phyloP scores from a whole-genome alignment of 2,888 invertebrate genomes.

The Eupeodes latifasciatus region DNA sequence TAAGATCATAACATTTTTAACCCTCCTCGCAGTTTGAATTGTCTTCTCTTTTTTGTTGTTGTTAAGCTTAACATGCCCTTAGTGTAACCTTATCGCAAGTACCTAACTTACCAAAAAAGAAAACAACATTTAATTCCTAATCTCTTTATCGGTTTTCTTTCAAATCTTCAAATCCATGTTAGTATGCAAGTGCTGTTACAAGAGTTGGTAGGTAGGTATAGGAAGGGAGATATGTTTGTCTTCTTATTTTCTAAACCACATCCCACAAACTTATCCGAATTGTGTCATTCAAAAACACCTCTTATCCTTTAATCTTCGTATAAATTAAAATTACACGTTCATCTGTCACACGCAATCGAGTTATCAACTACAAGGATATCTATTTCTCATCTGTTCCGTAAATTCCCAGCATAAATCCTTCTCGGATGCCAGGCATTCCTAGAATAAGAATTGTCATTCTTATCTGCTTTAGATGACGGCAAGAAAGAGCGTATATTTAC shows the following conservation, averaged over 20 bases:
- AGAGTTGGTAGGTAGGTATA: no score
- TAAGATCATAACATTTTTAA: background rate
- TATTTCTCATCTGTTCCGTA: constrained; percentile 70
- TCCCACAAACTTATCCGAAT: constrained; percentile 17
- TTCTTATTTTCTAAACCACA: constrained; percentile 21
- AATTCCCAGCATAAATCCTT: constrained; percentile 74
- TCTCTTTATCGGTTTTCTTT: background rate
- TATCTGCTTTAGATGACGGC: constrained; percentile 35
- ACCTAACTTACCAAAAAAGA: background rate
- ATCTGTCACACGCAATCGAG: constrained; percentile 52
- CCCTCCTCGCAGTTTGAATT: background rate
- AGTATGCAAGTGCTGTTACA: background rate
- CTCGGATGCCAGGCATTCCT: constrained; percentile 54
- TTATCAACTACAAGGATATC: constrained; percentile 46
- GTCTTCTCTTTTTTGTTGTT: background rate
- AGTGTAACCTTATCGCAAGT: background rate
- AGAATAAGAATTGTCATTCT: constrained; percentile 70
- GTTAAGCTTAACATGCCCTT: background rate
- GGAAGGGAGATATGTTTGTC: background rate
- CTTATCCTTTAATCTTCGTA: constrained; percentile 68
- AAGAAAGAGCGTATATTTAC: constrained; percentile 16
- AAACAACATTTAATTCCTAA: background rate
- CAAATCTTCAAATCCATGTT: constrained; percentile 16
- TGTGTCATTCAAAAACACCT: constrained; percentile 48
- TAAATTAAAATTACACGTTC: constrained; percentile 74